Evolutionary conservation across 2,113 vertebrate species (phyloP).

Genomic region (Clarias gariepinus): DNA sequence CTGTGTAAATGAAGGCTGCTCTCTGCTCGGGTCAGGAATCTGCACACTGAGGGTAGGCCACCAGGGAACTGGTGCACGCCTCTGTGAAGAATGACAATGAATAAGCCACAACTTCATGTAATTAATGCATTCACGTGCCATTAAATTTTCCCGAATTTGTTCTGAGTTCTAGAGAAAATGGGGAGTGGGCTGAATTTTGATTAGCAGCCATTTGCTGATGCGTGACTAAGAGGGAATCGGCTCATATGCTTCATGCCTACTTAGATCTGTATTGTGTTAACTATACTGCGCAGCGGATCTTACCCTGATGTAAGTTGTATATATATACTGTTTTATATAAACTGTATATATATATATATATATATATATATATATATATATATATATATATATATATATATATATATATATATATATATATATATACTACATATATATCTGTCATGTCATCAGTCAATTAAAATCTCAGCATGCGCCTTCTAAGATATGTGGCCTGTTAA

Average conservation of each 20-base stretch:
- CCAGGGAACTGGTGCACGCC: constrained; percentile 19
- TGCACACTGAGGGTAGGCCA: constrained; percentile 26
- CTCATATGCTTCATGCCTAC: constrained; percentile 16
- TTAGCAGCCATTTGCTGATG: constrained; percentile 40
- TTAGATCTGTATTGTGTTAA: background rate
- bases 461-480: constrained; percentile 23
- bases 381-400: too few relatives aligned
- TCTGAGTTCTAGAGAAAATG: constrained; percentile 27
- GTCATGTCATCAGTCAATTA: background rate
- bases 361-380: too few relatives aligned
- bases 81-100: constrained; percentile 45
- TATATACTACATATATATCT: background rate
- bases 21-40: constrained; percentile 45
- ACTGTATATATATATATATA: background rate
- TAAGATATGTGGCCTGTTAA: constrained; percentile 53
- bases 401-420: too few relatives aligned
- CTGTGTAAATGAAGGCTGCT: constrained; percentile 57
- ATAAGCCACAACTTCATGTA: constrained; percentile 27
- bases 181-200: constrained; percentile 36
- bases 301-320: background rate
- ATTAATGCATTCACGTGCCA: constrained; percentile 43
- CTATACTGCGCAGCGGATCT: background rate
- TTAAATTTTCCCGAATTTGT: constrained; percentile 21
- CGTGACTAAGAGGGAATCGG: constrained; percentile 24
- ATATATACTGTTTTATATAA: too few relatives aligned